Base-by-base conservation (phyloP, 2,113 vertebrate species). In the Salvelinus fontinalis region DNA sequence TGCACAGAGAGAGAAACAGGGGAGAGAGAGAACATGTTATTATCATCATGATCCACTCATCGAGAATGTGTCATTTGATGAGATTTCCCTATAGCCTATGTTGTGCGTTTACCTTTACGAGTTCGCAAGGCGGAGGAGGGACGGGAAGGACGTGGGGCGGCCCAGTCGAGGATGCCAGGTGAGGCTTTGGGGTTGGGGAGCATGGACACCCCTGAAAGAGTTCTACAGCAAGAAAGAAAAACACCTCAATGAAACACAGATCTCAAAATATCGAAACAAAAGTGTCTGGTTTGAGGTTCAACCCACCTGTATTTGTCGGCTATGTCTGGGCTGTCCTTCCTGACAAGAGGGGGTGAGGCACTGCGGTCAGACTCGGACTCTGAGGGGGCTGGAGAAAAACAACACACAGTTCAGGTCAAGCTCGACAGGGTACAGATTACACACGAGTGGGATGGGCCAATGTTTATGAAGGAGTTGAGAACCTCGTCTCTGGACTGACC, bases 281-380 rank as follows among this genome's bases (percentile, higher is more conserved):
- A 59, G 31, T 18, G 29, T 27, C 48, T 31, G 20, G 59, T 75
- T 27, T 59, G 24, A 39, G 70, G 5, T 9, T 13, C 20, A 27
- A 79, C 86, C 81, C 71, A 94, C 93, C 90, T 93, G 87, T 93
- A 93, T 78, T 89, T 90, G 83, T 20, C 81, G 67, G 75, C 66
- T 13, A 71, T 71, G 44, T 91, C 91, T 1, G 83, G 68, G 67
- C 70, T 84, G 31, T 74, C 81, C n/a, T 39, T 84, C 74, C 89
- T 90, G 74, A 79, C 31, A 0, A 81, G 80, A 44, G 87, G 86
- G 57, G 93, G 92, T 1, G 93, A 92, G 54, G 82, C 70, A 20
- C 93, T 93, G 82, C 7, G 90, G 74, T 94, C 94, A 0, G 93
- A 94, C 34, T 93, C 93, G 0, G 93, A 93, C 14, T 93, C 94